Evolutionary conservation across 2,888 invertebrate species (phyloP), one percentile per base, ranked within the genome.

Genomic region (Cremastinae sp.): DNA sequence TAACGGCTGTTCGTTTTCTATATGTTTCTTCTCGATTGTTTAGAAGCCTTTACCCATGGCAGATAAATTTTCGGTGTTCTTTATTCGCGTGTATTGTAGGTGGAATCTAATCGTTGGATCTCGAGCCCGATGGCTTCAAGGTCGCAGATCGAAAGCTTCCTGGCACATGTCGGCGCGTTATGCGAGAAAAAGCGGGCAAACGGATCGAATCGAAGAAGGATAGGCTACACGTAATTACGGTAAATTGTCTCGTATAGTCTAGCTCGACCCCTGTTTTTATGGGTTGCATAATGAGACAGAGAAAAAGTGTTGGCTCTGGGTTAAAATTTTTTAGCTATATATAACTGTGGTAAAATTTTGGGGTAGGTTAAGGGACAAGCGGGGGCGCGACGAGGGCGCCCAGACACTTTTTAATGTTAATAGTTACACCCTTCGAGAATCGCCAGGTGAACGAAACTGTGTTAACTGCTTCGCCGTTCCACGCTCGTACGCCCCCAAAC

Each of bases 351-450:
- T 2, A 45, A 56, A 66, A 61, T 66, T 79, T 83, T 83, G 80
- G 74, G 84, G 81, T 85, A 86, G 86, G 85, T 86, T 84, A 75
- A 79, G 80, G 56, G 74, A 62, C 43, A 84, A 83, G 84, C 84
- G 78, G 76, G 45, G 69, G 41, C 56, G 56, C 53, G 54, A 8
- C 70, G 66, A 71, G 51, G 20, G 64, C 58, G 34, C 51, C 66
- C 65, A 69, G 58, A 49, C 69, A 58, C 74, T 84, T 81, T 80
- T 78, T 78, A 76, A 45, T 61, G 78, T 80, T 85, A 85, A 86
- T 84, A 85, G 86, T 82, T 85, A 80, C 81, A 79, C 61, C 74
- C 65, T 78, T 81, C 80, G 82, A 83, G 83, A 86, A 81, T 82
- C 83, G 80, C 80, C 80, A 78, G 80, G 82, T 82, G 82, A 85